phyloP scores from a whole-genome alignment of 2,113 vertebrate genomes.

The Podilymbus podiceps region DNA sequence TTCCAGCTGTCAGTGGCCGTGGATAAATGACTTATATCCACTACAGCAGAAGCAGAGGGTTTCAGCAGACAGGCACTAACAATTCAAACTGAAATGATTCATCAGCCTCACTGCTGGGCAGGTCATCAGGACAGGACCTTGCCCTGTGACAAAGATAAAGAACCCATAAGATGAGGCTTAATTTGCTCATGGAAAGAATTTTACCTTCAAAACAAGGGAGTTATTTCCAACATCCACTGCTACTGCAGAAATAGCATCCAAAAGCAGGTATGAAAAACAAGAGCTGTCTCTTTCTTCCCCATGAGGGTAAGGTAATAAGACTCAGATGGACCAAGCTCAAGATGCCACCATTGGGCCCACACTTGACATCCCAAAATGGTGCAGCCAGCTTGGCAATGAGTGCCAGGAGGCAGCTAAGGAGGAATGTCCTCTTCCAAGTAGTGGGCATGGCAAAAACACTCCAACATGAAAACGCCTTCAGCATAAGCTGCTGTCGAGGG shows the following conservation, averaged over 20 bases:
- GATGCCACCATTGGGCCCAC: not conserved
- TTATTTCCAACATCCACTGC: not conserved
- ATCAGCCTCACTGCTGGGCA: not conserved
- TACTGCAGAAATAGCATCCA: not conserved
- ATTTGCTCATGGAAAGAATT: not conserved
- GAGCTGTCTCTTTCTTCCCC: not conserved
- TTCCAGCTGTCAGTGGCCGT: not conserved
- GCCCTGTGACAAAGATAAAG: not conserved
- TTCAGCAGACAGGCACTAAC: not conserved
- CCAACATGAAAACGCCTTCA: not conserved
- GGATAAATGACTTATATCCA: not conserved
- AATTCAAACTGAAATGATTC: not conserved
- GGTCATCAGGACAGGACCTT: not conserved
- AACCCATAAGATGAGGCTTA: not conserved
- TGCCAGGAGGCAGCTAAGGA: not conserved
- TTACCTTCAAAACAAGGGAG: not conserved
- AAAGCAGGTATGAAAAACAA: not conserved
- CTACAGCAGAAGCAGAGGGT: not conserved
- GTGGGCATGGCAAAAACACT: not conserved
- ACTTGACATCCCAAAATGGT: not conserved
- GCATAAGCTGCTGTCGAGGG: not conserved
- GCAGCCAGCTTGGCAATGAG: accelerated
- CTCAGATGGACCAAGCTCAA: accelerated
- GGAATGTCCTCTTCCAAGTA: not conserved
- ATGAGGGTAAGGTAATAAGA: not conserved